A percentile compares a stretch with the other conserved stretches of the same genome.
Conservation (phyloP, 2,113 vertebrate species). For the Tricholaema leucomelas region DNA sequence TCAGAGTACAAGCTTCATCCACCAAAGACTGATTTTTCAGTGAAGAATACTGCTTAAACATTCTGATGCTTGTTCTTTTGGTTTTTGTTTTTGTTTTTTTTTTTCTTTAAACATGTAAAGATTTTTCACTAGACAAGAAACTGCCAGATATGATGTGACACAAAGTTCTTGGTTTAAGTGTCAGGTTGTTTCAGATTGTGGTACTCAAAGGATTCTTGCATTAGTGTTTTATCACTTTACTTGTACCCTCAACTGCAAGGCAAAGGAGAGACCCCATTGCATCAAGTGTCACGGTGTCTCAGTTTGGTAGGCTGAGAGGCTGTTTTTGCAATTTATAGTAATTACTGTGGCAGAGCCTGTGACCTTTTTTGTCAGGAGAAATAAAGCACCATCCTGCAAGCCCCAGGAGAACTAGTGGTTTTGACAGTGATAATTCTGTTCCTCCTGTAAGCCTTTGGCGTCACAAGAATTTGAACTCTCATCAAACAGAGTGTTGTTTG, state of each 20-base stretch:
- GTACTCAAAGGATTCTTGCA: not conserved
- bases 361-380: not conserved
- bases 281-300: not conserved
- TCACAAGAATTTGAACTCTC: not conserved
- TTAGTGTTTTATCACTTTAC: not conserved
- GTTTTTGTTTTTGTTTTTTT: no score
- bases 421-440: not conserved
- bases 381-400: not conserved
- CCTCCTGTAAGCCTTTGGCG: not conserved
- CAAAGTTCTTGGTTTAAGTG: not conserved
- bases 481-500: not conserved
- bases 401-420: rapidly evolving
- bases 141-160: not conserved
- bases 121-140: not conserved
- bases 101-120: not conserved
- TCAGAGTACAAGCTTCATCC: not conserved
- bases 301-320: not conserved
- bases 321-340: not conserved
- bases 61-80: not conserved
- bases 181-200: not conserved
- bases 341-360: not conserved
- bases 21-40: not conserved
- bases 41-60: not conserved
- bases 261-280: not conserved
- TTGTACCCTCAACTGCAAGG: not conserved